Percentiles rank a stretch among this genome's conserved stretches.
Evolutionary conservation across 2,113 vertebrate genomes (phyloP).

Genomic region (Donacobius atricapilla): DNA sequence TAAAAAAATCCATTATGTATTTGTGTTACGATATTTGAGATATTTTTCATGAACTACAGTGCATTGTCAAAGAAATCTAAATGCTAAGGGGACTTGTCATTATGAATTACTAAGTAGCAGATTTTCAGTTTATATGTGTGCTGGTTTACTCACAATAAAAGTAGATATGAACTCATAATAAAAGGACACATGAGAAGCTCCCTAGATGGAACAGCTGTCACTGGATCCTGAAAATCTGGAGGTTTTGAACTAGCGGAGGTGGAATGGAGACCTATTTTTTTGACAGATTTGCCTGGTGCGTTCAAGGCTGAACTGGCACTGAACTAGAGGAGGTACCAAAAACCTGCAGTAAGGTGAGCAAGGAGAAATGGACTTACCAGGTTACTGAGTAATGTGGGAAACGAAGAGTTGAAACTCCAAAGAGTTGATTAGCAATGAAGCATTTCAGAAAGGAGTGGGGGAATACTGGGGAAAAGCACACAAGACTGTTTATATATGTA

Average conservation of each 20-base stretch:
- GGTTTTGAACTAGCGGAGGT: neutral
- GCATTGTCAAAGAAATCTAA: neutral
- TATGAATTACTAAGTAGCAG: neutral
- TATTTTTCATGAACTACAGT: neutral
- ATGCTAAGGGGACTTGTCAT: neutral
- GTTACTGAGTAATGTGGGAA: neutral
- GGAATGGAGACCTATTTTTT: neutral
- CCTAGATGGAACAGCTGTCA: neutral
- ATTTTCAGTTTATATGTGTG: neutral
- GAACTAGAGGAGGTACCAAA: neutral
- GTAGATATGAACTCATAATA: neutral
- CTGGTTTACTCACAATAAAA: neutral
- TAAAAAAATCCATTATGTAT: neutral
- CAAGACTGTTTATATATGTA: neutral
- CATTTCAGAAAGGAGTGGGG: fast-evolving
- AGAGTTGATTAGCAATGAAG: neutral
- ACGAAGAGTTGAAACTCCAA: neutral
- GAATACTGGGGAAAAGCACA: neutral
- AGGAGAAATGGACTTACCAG: neutral
- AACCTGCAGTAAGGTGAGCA: neutral
- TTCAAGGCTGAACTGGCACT: neutral
- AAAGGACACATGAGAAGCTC: neutral
- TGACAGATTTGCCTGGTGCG: neutral
- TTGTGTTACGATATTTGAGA: neutral
- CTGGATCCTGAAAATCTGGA: neutral